These are phyloP conservation scores for Enteromius anoplus DNA, from an alignment of 2,797 vertebrate species.

Conservation along the genomic window DNA sequence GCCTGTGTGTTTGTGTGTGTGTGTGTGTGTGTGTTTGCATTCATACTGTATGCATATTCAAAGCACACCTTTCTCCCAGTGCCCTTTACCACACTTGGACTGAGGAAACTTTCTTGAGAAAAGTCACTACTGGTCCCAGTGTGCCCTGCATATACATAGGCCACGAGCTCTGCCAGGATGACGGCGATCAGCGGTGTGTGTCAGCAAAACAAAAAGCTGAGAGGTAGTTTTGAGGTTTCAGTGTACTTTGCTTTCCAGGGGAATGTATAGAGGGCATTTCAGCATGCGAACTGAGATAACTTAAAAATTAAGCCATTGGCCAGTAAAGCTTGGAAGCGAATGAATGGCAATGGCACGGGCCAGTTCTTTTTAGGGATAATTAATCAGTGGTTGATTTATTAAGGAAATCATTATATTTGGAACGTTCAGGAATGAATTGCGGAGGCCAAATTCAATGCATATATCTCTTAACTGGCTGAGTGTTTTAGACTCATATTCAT, in stretches of 20 bases:
- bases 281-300: slow-evolving; percentile 31
- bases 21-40: slow-evolving; percentile 26
- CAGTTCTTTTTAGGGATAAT: slow-evolving; percentile 70
- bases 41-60: slow-evolving; percentile 12
- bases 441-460: slow-evolving; percentile 62
- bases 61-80: slow-evolving; percentile 25
- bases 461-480: slow-evolving; percentile 66
- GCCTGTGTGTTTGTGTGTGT: not conserved
- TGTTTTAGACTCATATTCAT: slow-evolving; percentile 69
- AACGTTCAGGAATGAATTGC: slow-evolving; percentile 71
- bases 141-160: not conserved
- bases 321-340: slow-evolving; percentile 25
- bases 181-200: not conserved
- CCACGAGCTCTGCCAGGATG: not conserved
- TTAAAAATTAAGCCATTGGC: slow-evolving; percentile 27
- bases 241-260: not conserved
- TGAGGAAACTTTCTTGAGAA: not conserved
- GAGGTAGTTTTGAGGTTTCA: not conserved
- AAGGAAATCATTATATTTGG: slow-evolving; percentile 69
- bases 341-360: slow-evolving; percentile 71
- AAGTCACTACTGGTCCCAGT: not conserved
- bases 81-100: slow-evolving; percentile 34
- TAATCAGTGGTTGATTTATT: slow-evolving; percentile 71
- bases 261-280: slow-evolving; percentile 28
- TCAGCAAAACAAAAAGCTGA: not conserved